A percentile compares a stretch with the other conserved stretches of the same genome.
Conservation (phyloP, 2,888 invertebrate genomes). For the Acronicta psi region DNA sequence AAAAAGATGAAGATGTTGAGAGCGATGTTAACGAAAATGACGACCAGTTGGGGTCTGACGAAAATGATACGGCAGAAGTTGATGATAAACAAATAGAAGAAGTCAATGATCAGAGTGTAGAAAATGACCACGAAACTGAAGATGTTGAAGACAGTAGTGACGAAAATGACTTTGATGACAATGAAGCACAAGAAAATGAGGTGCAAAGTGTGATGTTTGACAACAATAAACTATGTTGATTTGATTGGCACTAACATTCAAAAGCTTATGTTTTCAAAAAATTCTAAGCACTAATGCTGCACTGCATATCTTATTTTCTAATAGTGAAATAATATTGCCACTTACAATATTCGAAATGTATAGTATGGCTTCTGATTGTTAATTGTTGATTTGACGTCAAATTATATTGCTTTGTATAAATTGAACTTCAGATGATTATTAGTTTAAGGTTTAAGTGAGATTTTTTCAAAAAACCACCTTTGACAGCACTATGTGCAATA, state of each 20-base stretch:
- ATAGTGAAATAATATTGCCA: slow-evolving; percentile 4
- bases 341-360: slow-evolving; percentile 8
- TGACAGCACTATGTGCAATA: neutral
- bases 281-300: slow-evolving; percentile 18
- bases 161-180: slow-evolving; percentile 59
- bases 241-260: slow-evolving; percentile 77
- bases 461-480: neutral
- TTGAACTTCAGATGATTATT: too few species aligned
- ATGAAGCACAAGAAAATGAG: slow-evolving; percentile 66
- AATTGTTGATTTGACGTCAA: neutral
- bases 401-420: too few species aligned
- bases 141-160: slow-evolving; percentile 32
- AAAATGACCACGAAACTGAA: slow-evolving; percentile 44
- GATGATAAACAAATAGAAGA: slow-evolving; percentile 58
- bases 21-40: slow-evolving; percentile 61
- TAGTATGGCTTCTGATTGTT: slow-evolving; percentile 30
- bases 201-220: slow-evolving; percentile 70
- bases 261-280: slow-evolving; percentile 61
- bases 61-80: slow-evolving; percentile 63
- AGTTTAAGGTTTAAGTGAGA: neutral
- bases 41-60: slow-evolving; percentile 59
- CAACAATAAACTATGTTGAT: slow-evolving; percentile 47
- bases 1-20: slow-evolving; percentile 43
- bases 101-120: slow-evolving; percentile 53
- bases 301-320: slow-evolving; percentile 14